Base-by-base conservation (phyloP, 2,797 vertebrate species). In the Podargus strigoides region DNA sequence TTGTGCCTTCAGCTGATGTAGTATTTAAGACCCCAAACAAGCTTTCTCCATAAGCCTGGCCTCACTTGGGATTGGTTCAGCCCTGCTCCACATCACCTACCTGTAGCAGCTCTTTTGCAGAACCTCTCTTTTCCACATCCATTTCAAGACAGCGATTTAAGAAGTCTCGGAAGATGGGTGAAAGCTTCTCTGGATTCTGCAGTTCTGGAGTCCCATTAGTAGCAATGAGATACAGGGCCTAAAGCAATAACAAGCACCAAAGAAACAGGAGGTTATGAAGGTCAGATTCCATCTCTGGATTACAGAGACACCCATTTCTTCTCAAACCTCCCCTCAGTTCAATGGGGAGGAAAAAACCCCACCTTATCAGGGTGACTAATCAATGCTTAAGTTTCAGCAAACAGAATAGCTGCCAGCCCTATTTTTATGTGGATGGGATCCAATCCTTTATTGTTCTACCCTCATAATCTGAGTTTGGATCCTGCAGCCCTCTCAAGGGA, bases 181-280 rank as follows among this genome's bases (percentile, higher is more conserved):
- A 99, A 83, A 99, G 98, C 79, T 99, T 99, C 97, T 99, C 99
- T 0, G 99, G 99, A 76, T 99, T 99, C 98, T 99, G 99, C 77
- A 99, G 98, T 80, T 99, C 99, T 3, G 99, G 99, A 9, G 99
- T 99, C 58, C 99, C 99, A 0, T 99, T 99, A 67, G 99, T 99
- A 80, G 99, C 99, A 80, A 99, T 99, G 94, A 99, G 99, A 98
- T 99, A 99, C 94, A 99, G 97, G 11, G 99, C 99, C 99, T 99
- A 83, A 46, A 30, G 78, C 9, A 84, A 77, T 86, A 53, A 86
- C 10, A 90, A 96, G 50, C 64, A 91, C 36, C 75, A 78, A 60
- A 72, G 81, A 67, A 91, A 53, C 32, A 68, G 58, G n/a, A 78
- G 42, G 75, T 83, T 89, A 85, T 7, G 39, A 81, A 82, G 75